Evolutionary conservation across 2,113 vertebrate species (phyloP), one percentile per base, ranked within the genome.

Genomic region (Atherinomorus stipes): DNA sequence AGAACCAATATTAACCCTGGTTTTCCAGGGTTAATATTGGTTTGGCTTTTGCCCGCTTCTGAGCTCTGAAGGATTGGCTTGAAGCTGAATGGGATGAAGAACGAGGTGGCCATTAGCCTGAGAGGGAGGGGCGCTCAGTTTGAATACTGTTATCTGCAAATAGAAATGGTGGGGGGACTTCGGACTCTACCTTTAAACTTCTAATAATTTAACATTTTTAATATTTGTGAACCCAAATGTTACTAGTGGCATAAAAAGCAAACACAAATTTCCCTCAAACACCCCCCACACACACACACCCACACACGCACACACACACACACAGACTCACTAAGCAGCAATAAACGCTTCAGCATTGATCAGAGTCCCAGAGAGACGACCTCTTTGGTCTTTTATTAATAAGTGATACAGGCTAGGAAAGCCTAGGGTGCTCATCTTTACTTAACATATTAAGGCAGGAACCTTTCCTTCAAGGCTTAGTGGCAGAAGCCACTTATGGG

Each of bases 271-370:
- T 34, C 7, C 3, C 9, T 34, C 31, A 34, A 34, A 34, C 31
- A 57, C 22, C n/a, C n/a, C 75, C 42, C 38, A 73, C 59, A 63
- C 58, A 40, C 34, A 45, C 59, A 38, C 49, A 64, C 68, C 54
- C 34, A 22, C 68, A 57, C 22, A 38, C 38, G 22, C 57, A 64
- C 57, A 34, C 34, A n/a, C 65, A 57, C 22, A 71, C 47, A 70
- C 49, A 74, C 28, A 69, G 13, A 9, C 50, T 21, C 22, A 74
- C 69, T 13, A 15, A 71, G 62, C 58, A 66, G 61, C 74, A 65
- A 76, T 86, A 83, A 86, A 68, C 19, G 3, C 83, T 85, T 91
- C 70, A 78, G 68, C 77, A 92, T 85, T 82, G 88, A 91, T 90
- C 83, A 84, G 53, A 68, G 59, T 84, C 74, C 72, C 50, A 49